These are phyloP conservation scores for Drosophila sucinea DNA, from an alignment of 1,140 invertebrate genomes.

Conservation along the genomic window DNA sequence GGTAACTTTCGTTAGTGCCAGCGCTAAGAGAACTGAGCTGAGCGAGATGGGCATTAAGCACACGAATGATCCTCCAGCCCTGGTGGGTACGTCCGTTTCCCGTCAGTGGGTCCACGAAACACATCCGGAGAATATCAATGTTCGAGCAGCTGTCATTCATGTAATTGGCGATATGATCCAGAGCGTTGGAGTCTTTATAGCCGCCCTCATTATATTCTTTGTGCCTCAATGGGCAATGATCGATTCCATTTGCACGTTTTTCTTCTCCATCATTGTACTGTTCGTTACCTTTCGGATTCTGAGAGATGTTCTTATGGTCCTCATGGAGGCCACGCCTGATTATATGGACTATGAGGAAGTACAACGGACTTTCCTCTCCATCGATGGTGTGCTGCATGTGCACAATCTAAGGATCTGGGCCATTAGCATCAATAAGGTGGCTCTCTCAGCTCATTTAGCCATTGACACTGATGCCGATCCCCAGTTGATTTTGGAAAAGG, in stretches of 20 bases:
- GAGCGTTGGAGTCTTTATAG: slow-evolving; percentile 92
- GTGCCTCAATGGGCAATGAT: slow-evolving; percentile 89
- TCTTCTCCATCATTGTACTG: slow-evolving; percentile 93
- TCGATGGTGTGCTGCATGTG: slow-evolving; percentile 94
- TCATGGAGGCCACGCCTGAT: slow-evolving; percentile 97
- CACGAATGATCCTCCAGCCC: background rate
- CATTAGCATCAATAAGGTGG: slow-evolving; percentile 95
- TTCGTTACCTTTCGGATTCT: slow-evolving; percentile 90
- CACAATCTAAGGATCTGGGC: slow-evolving; percentile 99
- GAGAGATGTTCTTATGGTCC: slow-evolving; percentile 89
- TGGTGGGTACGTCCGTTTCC: slow-evolving; percentile 31
- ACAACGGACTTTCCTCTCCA: slow-evolving; percentile 89
- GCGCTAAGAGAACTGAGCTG: background rate
- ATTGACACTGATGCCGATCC: slow-evolving; percentile 91
- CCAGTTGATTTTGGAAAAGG: slow-evolving; percentile 91
- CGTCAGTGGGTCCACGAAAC: background rate
- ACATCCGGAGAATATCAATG: slow-evolving; percentile 88
- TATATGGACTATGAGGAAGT: slow-evolving; percentile 74
- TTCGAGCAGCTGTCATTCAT: slow-evolving; percentile 94
- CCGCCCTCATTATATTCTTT: slow-evolving; percentile 89
- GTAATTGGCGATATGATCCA: slow-evolving; percentile 96
- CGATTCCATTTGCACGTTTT: slow-evolving; percentile 94
- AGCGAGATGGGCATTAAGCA: background rate
- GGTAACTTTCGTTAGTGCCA: background rate
- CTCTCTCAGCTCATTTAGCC: slow-evolving; percentile 95